A percentile compares a stretch with the other conserved stretches of the same genome.
Evolutionary conservation across 2,888 invertebrate genomes (phyloP).

Genomic region (Ctena decussata): DNA sequence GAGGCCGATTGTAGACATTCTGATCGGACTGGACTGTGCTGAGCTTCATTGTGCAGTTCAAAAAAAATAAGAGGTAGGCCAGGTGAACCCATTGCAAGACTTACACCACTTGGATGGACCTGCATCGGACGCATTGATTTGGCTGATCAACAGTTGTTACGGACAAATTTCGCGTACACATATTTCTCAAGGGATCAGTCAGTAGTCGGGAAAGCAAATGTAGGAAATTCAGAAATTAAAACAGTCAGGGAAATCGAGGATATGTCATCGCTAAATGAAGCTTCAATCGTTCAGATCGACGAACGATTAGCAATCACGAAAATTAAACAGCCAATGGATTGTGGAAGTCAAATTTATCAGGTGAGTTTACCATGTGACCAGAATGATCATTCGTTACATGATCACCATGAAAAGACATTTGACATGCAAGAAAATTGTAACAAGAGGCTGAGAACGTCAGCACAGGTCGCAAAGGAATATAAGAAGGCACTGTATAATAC

Average conservation of each 20-base stretch:
- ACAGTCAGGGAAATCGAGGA: conserved; percentile 35
- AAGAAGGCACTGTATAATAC: too few relatives aligned
- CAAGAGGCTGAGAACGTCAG: background rate
- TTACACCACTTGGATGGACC: conserved; percentile 16
- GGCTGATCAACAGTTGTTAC: background rate
- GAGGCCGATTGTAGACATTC: conserved; percentile 15
- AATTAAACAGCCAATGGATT: background rate
- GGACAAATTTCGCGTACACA: background rate
- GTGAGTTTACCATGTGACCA: background rate
- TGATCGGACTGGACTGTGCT: conserved; percentile 51
- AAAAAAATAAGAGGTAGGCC: background rate
- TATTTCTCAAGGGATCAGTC: background rate
- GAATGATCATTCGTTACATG: background rate
- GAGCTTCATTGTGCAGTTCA: background rate
- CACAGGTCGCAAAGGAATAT: background rate
- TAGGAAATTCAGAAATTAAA: too few relatives aligned
- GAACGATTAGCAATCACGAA: background rate
- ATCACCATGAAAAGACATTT: background rate
- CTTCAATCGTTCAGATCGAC: background rate
- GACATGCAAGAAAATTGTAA: background rate
- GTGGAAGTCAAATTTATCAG: background rate
- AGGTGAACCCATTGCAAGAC: background rate
- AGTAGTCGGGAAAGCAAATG: background rate
- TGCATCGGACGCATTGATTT: background rate
- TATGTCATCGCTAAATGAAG: too few relatives aligned